Evolutionary conservation across 2,888 invertebrate species (phyloP).

Genomic region (Sepioteuthis lessoniana): DNA sequence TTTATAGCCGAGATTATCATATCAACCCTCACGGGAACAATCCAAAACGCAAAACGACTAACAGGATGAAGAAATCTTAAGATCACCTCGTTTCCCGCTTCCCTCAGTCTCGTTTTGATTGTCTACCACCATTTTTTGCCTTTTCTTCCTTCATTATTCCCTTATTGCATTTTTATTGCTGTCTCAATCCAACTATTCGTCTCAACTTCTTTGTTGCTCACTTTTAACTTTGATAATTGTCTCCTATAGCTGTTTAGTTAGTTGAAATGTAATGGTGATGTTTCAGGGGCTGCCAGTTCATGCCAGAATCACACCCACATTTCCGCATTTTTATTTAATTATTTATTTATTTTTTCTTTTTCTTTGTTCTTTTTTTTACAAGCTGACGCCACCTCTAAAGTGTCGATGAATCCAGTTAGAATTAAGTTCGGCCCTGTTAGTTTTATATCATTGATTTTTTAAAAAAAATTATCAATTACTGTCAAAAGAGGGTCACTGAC

Average conservation of each 20-base stretch:
- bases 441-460: neutral
- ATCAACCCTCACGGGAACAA: neutral
- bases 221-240: neutral
- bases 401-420: neutral
- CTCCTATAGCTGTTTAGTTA: neutral
- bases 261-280: neutral
- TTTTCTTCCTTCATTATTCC: neutral
- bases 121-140: neutral
- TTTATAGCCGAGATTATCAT: neutral
- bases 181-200: neutral
- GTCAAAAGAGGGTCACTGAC: neutral
- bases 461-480: neutral
- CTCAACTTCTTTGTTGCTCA: too few relatives aligned
- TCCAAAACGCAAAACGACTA: neutral
- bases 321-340: neutral
- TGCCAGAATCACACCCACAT: neutral
- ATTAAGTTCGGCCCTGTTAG: neutral
- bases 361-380: neutral
- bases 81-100: neutral
- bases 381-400: neutral
- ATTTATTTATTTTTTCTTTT: neutral
- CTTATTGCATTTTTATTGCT: neutral
- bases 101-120: neutral
- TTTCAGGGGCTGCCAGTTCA: neutral
- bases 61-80: neutral